These are phyloP conservation scores for Uria lomvia DNA, from an alignment of 2,113 vertebrate genomes.

Conservation along the genomic window DNA sequence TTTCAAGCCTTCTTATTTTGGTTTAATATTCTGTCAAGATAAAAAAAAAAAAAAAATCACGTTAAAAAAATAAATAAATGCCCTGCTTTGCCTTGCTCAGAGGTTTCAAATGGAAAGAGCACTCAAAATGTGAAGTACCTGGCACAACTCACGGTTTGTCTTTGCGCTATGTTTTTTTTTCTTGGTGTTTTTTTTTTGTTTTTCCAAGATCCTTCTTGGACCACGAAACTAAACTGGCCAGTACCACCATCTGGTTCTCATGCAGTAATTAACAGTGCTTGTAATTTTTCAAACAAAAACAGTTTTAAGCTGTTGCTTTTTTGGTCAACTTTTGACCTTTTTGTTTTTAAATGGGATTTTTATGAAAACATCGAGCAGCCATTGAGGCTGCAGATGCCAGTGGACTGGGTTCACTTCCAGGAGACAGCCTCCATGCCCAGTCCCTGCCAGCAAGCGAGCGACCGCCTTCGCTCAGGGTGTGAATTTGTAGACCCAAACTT, in stretches of 20 bases:
- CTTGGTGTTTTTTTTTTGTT: neutral
- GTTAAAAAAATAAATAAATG: neutral
- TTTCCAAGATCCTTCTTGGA: neutral
- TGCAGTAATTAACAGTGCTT: slow-evolving; percentile 11
- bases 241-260: slow-evolving; percentile 30
- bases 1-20: slow-evolving; percentile 15
- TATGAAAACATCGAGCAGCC: neutral
- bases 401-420: neutral
- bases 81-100: neutral
- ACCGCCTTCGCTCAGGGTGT: neutral
- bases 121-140: neutral
- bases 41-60: neutral
- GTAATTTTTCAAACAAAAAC: slow-evolving; percentile 26
- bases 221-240: neutral
- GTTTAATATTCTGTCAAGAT: slow-evolving; percentile 50
- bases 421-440: neutral
- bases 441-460: neutral
- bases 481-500: neutral
- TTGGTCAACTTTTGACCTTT: slow-evolving; percentile 24
- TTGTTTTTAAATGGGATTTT: slow-evolving; percentile 14
- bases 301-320: neutral
- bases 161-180: slow-evolving; percentile 4
- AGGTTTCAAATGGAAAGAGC: neutral
- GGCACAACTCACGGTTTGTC: neutral
- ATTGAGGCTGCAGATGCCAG: neutral